Evolutionary conservation across 2,888 invertebrate species (phyloP), one percentile per base, ranked within the genome.

Genomic region (Catocala fraxini): DNA sequence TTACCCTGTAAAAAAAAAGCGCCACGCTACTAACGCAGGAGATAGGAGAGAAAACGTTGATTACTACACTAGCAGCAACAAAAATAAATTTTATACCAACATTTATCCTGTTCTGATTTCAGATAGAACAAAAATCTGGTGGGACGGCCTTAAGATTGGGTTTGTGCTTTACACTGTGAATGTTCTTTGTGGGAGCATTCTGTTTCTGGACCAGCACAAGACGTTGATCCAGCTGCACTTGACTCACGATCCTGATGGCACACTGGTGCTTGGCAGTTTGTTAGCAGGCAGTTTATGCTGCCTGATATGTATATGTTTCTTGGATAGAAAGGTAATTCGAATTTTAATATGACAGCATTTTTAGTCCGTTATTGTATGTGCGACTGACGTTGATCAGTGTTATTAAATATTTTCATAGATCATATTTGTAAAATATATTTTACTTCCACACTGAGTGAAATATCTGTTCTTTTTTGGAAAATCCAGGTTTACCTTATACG

Each of bases 121-220:
- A 93, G 93, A 89, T 34, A 83, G 80, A 62, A 89, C 88, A 53
- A 83, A 84, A 73, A 86, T 92, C 41, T 90, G 88, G 87, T 74
- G 89, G 45, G 92, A 92, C 47, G 83, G 81, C 0, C 76, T 84
- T 5, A 91, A 90, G 66, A 83, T 93, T 0, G 87, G 89, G 0
- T 43, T 91, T 0, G 72, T 86, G 0, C 73, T 92, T 0, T 83
- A 82, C 68, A 91, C 89, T 0, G 69, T 83, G 0, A 82, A 82
- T 43, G 71, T 83, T 0, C 63, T 93, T 0, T 83, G 90, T 42
- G 93, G 93, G 0, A 89, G 88, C 51, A 82, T 90, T 0, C 68
- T 92, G 9, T 93, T 93, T 68, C 57, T 92, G 6, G 89, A 93
- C 43, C 87, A 91, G 56, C 76, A 87, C 48, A 90, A 91, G 65